Conservation (phyloP, 1,140 invertebrate genomes). For the Drosophila littoralis region DNA sequence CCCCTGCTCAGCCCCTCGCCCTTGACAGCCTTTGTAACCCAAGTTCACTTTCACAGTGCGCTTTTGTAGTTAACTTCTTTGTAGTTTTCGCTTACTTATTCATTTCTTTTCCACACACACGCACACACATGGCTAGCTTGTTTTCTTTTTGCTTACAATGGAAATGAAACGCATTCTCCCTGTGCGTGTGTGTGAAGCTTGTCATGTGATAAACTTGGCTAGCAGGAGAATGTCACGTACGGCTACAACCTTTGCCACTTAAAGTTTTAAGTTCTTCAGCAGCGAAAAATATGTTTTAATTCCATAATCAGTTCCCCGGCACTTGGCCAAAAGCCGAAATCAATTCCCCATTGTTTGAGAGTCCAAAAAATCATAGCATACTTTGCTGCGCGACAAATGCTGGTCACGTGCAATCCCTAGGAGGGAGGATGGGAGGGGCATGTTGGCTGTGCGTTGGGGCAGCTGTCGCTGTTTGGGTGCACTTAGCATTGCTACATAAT, state of each 20-base stretch:
- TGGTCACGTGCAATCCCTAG: slow-evolving; percentile 59
- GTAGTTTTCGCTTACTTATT: slow-evolving; percentile 72
- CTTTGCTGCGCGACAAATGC: slow-evolving; percentile 63
- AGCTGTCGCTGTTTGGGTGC: slow-evolving; percentile 69
- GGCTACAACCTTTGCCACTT: slow-evolving; percentile 78
- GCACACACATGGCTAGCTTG: slow-evolving; percentile 31
- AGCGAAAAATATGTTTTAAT: slow-evolving; percentile 78
- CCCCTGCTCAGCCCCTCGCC: not conserved
- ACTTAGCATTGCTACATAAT: slow-evolving; percentile 82
- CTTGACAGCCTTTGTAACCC: slow-evolving; percentile 66
- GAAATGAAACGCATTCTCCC: slow-evolving; percentile 50
- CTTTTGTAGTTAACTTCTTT: slow-evolving; percentile 79
- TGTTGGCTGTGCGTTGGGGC: slow-evolving; percentile 16
- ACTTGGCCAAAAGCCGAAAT: slow-evolving; percentile 61
- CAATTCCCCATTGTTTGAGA: slow-evolving; percentile 69
- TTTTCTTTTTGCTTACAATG: slow-evolving; percentile 55
- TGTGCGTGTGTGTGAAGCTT: slow-evolving; percentile 40
- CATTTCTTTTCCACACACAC: slow-evolving; percentile 44
- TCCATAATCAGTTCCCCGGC: slow-evolving; percentile 72
- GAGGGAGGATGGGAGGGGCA: not conserved
- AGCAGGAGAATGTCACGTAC: slow-evolving; percentile 72
- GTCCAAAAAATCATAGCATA: slow-evolving; percentile 56
- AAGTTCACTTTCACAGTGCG: slow-evolving; percentile 68
- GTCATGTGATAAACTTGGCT: slow-evolving; percentile 74
- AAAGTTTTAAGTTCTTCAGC: slow-evolving; percentile 71